Percentiles rank a stretch among this genome's conserved stretches.
Evolutionary conservation across 2,113 vertebrate species (phyloP).

Genomic region (Labeo catla): DNA sequence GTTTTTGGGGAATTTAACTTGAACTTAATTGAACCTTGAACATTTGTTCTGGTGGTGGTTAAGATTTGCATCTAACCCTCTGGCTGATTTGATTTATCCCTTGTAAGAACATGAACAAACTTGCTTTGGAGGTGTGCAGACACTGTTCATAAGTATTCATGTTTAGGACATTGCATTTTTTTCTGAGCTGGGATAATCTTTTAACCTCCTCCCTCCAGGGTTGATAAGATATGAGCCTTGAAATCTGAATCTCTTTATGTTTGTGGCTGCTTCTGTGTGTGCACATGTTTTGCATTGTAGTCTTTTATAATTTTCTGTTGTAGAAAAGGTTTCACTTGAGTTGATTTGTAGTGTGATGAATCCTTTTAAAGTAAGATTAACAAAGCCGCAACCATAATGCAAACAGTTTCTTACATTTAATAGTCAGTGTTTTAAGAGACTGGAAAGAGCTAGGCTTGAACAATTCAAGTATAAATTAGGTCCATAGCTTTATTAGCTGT

Average conservation of each 20-base stretch:
- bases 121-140: constrained; percentile 30
- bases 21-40: neutral
- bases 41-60: neutral
- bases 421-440: neutral
- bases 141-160: constrained; percentile 8
- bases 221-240: constrained; percentile 17
- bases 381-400: neutral
- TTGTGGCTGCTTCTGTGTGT: neutral
- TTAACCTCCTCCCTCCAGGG: neutral
- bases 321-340: neutral
- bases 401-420: neutral
- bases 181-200: constrained; percentile 14
- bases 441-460: neutral
- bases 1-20: neutral
- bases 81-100: neutral
- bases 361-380: constrained; percentile 17
- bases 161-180: neutral
- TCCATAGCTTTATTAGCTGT: neutral
- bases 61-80: constrained; percentile 1
- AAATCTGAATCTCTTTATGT: constrained; percentile 12
- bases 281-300: neutral
- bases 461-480: neutral
- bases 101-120: constrained; percentile 42
- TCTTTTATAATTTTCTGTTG: constrained; percentile 18
- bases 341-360: neutral